Evolutionary conservation across 1,140 invertebrate species (phyloP), one percentile per base, ranked within the genome.

Genomic region (Frieseomelitta varia): DNA sequence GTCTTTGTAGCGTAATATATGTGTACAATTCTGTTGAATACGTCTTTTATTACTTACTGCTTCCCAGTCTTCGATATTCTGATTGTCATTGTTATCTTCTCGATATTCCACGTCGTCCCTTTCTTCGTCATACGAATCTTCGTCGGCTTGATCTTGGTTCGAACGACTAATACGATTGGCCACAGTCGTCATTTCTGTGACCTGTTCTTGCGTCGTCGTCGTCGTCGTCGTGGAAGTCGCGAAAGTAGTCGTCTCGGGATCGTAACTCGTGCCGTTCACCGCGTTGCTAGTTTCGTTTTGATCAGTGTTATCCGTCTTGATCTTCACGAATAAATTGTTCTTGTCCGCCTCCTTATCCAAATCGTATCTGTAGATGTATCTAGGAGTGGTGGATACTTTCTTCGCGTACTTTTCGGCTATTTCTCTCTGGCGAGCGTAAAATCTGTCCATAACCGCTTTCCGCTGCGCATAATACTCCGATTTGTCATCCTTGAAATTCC

Each of bases 361-460:
- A 21, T 55, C 24, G n/a, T 58, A 51, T 11, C 47, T 84, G 24
- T 14, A 3, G 0, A 34, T 30, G 8, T 24, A 17, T 17, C 53
- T 55, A 1, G 71, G 6, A 6, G 27, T 79, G 19, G 21, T 53
- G 47, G 39, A 17, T 27, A 8, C 27, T 14, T 14, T 55, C 27
- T 87, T 89, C 19, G 39, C 72, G 34, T 91, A 90, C 53, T 79
- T 89, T 30, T 80, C 65, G 6, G 56, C 56, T 27, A 92, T 93
- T 21, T 90, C 86, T 14, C 61, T 79, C 55, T 92, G 87, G 39
- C 89, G 81, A 27, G 85, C 88, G 58, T 88, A 67, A 80, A 87
- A 92, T 73, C 69, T 89, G 0, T 92, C 91, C 91, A 92, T 92
- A 14, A 91, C 84, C 1, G 88, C 86, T 84, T 81, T 87, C 24